phyloP scores from a whole-genome alignment of 2,888 invertebrate genomes.

The Noctua pronuba region DNA sequence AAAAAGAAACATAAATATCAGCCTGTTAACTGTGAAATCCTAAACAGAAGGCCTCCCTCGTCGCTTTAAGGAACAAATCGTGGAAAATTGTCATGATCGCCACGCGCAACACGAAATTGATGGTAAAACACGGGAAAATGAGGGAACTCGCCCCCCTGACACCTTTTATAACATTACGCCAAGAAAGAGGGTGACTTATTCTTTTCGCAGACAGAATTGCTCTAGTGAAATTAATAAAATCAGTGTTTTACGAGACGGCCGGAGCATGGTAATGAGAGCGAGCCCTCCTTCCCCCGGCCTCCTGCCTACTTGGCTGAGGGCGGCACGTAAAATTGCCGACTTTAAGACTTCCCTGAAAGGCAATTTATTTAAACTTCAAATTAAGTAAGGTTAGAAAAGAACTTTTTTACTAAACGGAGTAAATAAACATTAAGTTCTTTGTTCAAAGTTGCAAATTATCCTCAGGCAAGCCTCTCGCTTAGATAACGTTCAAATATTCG shows the following conservation, averaged over 20 bases:
- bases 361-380: constrained; percentile 64
- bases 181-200: constrained; percentile 53
- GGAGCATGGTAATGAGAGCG: constrained; percentile 69
- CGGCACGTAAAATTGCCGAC: constrained; percentile 53
- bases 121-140: constrained; percentile 41
- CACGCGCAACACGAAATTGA: constrained; percentile 39
- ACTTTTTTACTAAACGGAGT: constrained; percentile 36
- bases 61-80: constrained; percentile 15
- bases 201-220: constrained; percentile 58
- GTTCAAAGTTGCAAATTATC: constrained; percentile 26
- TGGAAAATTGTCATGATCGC: constrained; percentile 40
- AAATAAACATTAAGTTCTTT: constrained; percentile 54
- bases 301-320: constrained; percentile 39
- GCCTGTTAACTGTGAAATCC: not conserved
- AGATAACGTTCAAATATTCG: constrained; percentile 57
- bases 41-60: constrained; percentile 25
- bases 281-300: constrained; percentile 38
- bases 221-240: constrained; percentile 70
- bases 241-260: constrained; percentile 64
- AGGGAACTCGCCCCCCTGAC: constrained; percentile 33
- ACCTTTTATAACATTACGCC: constrained; percentile 44
- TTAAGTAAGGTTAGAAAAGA: constrained; percentile 48
- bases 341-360: constrained; percentile 62
- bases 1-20: constrained; percentile 5
- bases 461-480: constrained; percentile 32